These are phyloP conservation scores for Gymnopithys bicolor DNA, from an alignment of 2,797 vertebrate genomes.

Conservation along the genomic window DNA sequence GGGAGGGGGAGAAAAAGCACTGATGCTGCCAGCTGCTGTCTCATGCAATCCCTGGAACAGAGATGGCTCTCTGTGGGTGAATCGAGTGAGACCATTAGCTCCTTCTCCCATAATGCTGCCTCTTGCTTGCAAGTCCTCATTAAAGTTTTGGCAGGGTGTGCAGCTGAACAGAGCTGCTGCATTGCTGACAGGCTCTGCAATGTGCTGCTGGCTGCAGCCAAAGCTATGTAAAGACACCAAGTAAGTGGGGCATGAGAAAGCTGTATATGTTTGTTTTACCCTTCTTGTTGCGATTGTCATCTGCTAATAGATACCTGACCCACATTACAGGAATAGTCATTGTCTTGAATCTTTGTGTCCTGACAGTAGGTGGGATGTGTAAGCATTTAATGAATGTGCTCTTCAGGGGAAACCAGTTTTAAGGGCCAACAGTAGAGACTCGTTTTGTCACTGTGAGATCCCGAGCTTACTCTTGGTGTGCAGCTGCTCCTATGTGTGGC, in stretches of 20 bases:
- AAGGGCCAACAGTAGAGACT: not conserved
- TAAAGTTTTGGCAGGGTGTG: not conserved
- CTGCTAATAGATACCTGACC: not conserved
- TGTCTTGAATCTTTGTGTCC: not conserved
- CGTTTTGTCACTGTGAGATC: not conserved
- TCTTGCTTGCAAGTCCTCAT: not conserved
- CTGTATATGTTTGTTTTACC: not conserved
- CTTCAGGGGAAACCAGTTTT: not conserved
- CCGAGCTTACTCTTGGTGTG: not conserved
- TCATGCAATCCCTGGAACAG: not conserved
- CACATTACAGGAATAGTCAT: not conserved
- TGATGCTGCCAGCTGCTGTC: not conserved
- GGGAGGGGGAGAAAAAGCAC: too few species aligned
- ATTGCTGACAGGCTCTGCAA: not conserved
- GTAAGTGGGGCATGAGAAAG: not conserved
- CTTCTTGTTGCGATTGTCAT: not conserved
- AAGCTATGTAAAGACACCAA: not conserved
- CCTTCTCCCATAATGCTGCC: not conserved
- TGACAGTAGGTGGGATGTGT: not conserved
- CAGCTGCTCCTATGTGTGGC: not conserved
- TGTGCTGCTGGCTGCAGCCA: not conserved
- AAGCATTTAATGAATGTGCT: not conserved
- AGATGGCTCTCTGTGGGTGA: not conserved
- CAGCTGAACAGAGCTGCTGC: not conserved
- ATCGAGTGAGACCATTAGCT: not conserved